These are phyloP conservation scores for Geophilus truncorum DNA, from an alignment of 2,888 invertebrate species.

Conservation along the genomic window DNA sequence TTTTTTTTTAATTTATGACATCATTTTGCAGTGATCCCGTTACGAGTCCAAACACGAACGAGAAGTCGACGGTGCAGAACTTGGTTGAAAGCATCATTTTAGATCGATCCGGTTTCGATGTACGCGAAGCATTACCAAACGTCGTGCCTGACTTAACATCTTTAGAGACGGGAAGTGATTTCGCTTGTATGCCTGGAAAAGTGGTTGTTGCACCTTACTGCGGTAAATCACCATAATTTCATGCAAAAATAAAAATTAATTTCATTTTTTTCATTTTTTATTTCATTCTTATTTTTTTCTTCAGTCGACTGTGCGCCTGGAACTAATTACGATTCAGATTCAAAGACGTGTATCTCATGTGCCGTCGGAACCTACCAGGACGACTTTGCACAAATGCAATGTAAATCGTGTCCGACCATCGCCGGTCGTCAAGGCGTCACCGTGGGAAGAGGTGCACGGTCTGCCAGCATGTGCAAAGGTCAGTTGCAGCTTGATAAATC, in stretches of 20 bases:
- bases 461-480: constrained; percentile 83
- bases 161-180: constrained; percentile 77
- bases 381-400: constrained; percentile 81
- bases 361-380: constrained; percentile 89
- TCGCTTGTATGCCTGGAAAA: constrained; percentile 87
- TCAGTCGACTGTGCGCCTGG: constrained; percentile 83
- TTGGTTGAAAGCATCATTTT: constrained; percentile 83
- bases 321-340: constrained; percentile 68
- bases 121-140: constrained; percentile 85
- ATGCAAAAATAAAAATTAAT: neutral
- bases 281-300: neutral
- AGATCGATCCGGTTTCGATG: constrained; percentile 90
- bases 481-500: too few relatives aligned
- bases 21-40: constrained; percentile 92
- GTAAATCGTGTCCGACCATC: constrained; percentile 81
- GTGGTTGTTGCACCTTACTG: constrained; percentile 91
- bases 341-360: constrained; percentile 73
- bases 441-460: constrained; percentile 76
- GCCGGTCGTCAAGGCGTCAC: constrained; percentile 87
- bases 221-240: constrained; percentile 56
- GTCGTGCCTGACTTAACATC: constrained; percentile 91
- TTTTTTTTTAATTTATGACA: too few relatives aligned
- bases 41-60: constrained; percentile 76
- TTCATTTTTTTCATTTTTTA: neutral
- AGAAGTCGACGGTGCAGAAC: constrained; percentile 67